Evolutionary conservation across 2,797 vertebrate genomes (phyloP).

Genomic region (Dipus sagitta): DNA sequence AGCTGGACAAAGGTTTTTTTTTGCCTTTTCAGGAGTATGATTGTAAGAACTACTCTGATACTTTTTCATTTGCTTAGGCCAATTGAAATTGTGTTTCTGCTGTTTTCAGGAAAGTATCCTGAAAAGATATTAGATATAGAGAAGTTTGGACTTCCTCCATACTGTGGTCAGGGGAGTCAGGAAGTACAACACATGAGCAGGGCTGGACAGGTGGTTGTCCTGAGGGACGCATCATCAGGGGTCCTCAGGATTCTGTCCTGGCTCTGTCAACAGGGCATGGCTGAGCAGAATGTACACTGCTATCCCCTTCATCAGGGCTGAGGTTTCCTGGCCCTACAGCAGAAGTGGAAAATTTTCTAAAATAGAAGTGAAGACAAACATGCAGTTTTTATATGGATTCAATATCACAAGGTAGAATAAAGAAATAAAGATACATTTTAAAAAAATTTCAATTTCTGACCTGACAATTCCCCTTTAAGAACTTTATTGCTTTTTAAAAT

Average conservation of each 20-base stretch:
- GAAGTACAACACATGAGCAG: not conserved
- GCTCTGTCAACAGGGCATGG: not conserved
- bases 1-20: not conserved
- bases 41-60: not conserved
- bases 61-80: not conserved
- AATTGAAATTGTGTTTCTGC: not conserved
- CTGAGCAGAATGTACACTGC: accelerated
- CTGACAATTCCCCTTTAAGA: constrained; percentile 56
- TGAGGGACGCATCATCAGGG: too few species aligned
- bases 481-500: constrained; percentile 69
- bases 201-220: not conserved
- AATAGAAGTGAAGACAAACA: not conserved
- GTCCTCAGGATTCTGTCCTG: not conserved
- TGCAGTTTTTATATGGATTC: too few species aligned
- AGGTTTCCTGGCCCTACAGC: not conserved
- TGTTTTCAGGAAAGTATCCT: too few species aligned
- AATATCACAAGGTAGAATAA: not conserved
- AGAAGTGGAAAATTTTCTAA: not conserved
- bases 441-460: constrained; percentile 46
- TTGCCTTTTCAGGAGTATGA: not conserved
- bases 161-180: not conserved
- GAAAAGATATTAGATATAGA: too few species aligned
- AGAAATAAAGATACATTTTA: not conserved
- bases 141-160: not conserved
- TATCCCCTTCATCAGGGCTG: not conserved